These are phyloP conservation scores for Dicyrtoma fusca DNA, from an alignment of 2,888 invertebrate genomes.

Conservation along the genomic window DNA sequence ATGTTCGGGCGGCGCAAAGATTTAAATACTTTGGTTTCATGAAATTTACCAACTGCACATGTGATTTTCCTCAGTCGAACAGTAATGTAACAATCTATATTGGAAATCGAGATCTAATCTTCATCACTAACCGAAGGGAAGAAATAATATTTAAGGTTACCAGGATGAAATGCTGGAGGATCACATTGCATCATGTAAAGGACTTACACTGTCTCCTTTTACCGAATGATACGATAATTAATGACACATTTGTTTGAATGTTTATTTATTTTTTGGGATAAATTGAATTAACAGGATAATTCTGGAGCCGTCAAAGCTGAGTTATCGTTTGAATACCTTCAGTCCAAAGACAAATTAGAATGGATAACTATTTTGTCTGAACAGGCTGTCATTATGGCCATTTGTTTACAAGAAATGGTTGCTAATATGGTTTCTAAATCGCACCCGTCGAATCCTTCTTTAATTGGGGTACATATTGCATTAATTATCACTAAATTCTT, in stretches of 20 bases:
- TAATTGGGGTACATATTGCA: constrained; percentile 48
- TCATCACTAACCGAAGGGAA: constrained; percentile 60
- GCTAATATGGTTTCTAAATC: constrained; percentile 84
- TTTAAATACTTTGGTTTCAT: constrained; percentile 89
- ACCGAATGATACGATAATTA: background rate
- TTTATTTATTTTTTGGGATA: constrained; percentile 17
- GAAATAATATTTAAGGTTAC: constrained; percentile 92
- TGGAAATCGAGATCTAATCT: constrained; percentile 82
- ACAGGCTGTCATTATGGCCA: constrained; percentile 93
- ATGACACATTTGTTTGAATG: background rate
- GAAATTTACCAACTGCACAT: constrained; percentile 73
- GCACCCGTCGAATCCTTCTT: constrained; percentile 60
- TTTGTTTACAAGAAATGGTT: constrained; percentile 93
- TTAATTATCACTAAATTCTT: no score
- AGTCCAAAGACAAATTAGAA: constrained; percentile 85
- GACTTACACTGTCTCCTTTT: background rate
- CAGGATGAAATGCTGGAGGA: constrained; percentile 95
- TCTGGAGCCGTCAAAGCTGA: constrained; percentile 62
- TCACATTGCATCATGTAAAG: constrained; percentile 80
- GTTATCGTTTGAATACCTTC: constrained; percentile 91
- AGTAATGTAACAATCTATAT: constrained; percentile 75
- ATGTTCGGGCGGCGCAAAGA: constrained; percentile 77
- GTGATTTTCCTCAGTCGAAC: constrained; percentile 75
- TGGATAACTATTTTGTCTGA: constrained; percentile 92
- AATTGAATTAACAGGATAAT: constrained; percentile 49